Evolutionary conservation across 2,797 vertebrate genomes (phyloP), one percentile per base, ranked within the genome.

Genomic region (Crax fasciolata): DNA sequence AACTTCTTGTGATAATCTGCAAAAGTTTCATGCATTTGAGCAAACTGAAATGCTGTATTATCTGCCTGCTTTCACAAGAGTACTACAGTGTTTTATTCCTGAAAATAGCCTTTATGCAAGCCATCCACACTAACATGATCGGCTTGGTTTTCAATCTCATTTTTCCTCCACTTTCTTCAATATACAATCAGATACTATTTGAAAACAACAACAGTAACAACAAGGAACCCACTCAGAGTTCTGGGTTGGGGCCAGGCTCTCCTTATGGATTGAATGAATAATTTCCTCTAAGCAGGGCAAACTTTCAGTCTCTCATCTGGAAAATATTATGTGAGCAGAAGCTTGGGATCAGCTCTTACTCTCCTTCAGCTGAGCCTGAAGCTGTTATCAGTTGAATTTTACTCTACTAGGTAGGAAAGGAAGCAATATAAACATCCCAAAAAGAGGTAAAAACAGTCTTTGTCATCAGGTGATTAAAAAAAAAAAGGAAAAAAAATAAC

Each of bases 271-370:
- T 51, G 72, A 85, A 81, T 63, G 23, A 96, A 89, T 59, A 66
- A 28, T n/a, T 95, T 96, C 66, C 76, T 82, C 70, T 43, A 76
- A 90, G 86, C 21, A 66, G 95, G 49, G 48, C 55, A 93, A 92
- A 55, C 25, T 49, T 71, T 46, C 49, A 72, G 17, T 24, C 21
- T 83, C 75, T 89, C 87, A 84, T 89, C 73, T 93, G 71, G 70
- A 89, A 92, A 93, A 73, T 49, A 90, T 77, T 87, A 78, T 5
- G 8, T 41, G 20, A 83, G 61, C 66, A 90, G 87, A 87, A 94
- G 49, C 63, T 85, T 38, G 61, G 68, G 25, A 78, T 87, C 46
- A 52, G 4, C 23, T 74, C 46, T 72, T 83, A 91, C 76, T 73
- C 84, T 32, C 16, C 0, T 85, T 49, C 32, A 38, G 32, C 35